Conservation (phyloP, 30 jellyfish, hydroid and myxozoan genomes). For the Haliclystus octoradiatus region DNA sequence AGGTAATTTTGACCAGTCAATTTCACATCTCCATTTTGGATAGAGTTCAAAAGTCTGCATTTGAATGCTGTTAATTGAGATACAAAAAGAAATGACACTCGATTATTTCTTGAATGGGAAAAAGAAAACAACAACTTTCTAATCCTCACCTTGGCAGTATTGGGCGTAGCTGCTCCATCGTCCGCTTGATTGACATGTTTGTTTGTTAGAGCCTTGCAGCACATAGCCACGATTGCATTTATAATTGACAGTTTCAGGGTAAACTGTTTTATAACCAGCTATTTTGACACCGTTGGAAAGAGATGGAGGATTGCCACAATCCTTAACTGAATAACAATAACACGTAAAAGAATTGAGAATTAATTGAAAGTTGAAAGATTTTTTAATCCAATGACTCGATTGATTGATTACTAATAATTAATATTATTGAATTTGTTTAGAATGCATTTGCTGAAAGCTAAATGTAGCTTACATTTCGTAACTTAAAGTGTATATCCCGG, state of each 20-base stretch:
- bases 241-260: background rate
- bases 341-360: no score
- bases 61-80: background rate
- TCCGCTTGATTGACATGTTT: constrained; percentile 3
- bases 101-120: no score
- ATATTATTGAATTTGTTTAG: no score
- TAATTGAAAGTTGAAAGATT: no score
- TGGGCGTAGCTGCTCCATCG: constrained; percentile 8
- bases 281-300: background rate
- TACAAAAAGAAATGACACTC: no score
- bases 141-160: background rate
- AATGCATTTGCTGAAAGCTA: no score
- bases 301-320: background rate
- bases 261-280: background rate
- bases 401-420: no score
- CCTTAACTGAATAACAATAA: background rate
- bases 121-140: no score
- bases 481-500: no score
- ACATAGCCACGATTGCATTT: constrained; percentile 6
- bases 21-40: background rate
- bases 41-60: background rate
- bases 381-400: no score
- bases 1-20: background rate
- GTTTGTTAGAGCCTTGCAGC: background rate
- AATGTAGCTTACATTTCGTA: no score